Evolutionary conservation across 1,140 invertebrate species (phyloP), one percentile per base, ranked within the genome.

Genomic region (Drosophila carrolli): DNA sequence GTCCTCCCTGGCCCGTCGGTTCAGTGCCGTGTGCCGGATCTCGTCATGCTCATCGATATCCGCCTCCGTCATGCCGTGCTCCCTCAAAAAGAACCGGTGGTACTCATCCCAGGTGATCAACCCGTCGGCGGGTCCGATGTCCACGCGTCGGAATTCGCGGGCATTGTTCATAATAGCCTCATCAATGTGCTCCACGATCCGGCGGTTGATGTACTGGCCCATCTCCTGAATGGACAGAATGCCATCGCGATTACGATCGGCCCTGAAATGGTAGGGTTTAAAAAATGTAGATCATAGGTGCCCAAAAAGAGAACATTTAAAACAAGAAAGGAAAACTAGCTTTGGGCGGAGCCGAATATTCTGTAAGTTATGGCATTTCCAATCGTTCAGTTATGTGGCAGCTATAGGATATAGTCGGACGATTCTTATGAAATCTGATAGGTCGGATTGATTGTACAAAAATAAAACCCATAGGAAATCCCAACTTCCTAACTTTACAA

Each of bases 41-140:
- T 95, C 94, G 59, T 95, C 93, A 73, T 96, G 95, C 41, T 95
- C 94, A 59, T 93, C 93, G 5, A 96, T 95, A 71, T 95, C 95
- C 4, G 94, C 93, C 51, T 95, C 93, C 10, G 94, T 93, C 77
- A 96, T 94, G 10, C 96, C 96, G 59, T 96, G 94, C 6, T 93
- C 93, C 61, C 95, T 93, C 35, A 97, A 84, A 86, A 96, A 97
- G 81, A 95, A 95, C 0, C 94, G 92, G 81, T 96, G 95, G 88
- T 97, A 97, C 83, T 97, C 96, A 61, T 96, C 95, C 96, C 96
- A 97, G 0, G 95, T 95, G 7, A 97, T 93, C 50, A 96, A 93
- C n/a, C 96, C 96, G 92, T 97, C 95, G 67, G 94, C 92, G 0
- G 95, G 96, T 90, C 96, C 94, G 44, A 94, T 94, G 85, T 97